Percentiles rank a stretch among this genome's conserved stretches.
Conservation (phyloP, 2,113 vertebrate species). For the Arizona elegans region DNA sequence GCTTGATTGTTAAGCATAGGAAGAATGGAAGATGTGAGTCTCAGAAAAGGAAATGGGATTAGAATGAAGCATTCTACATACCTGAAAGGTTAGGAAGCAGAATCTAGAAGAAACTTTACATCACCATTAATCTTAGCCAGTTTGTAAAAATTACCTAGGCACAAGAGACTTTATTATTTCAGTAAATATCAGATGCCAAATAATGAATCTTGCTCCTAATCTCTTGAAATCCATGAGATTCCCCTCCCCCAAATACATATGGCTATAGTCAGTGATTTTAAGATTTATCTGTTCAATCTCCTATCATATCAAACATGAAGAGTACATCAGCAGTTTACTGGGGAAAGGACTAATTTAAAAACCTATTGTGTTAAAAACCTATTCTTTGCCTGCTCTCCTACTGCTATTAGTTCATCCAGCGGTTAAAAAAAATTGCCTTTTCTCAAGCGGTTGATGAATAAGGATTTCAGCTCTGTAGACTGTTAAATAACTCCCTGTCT, state of each 20-base stretch:
- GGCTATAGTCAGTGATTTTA: neutral
- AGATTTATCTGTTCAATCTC: neutral
- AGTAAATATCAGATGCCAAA: neutral
- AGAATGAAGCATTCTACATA: neutral
- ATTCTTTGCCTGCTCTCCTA: slow-evolving; percentile 10
- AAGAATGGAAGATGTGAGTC: neutral
- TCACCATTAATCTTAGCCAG: neutral
- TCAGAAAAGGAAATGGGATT: neutral
- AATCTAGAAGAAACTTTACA: neutral
- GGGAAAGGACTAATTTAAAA: slow-evolving; percentile 25
- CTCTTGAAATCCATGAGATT: neutral
- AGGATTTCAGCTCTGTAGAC: slow-evolving; percentile 27
- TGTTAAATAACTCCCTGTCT: slow-evolving; percentile 13
- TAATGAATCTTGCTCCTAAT: neutral
- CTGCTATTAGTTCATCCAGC: slow-evolving; percentile 33
- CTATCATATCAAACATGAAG: neutral
- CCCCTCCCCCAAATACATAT: neutral
- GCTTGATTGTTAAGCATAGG: neutral
- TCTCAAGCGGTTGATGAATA: slow-evolving; percentile 25
- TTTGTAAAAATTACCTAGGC: neutral
- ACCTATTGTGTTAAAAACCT: neutral
- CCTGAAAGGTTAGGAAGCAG: neutral
- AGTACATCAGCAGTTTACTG: accelerated
- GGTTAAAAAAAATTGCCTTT: slow-evolving; percentile 7
- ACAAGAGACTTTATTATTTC: neutral